A percentile compares a stretch with the other conserved stretches of the same genome.
phyloP scores from a whole-genome alignment of 2,888 invertebrate genomes.

The Cantharis nigra region DNA sequence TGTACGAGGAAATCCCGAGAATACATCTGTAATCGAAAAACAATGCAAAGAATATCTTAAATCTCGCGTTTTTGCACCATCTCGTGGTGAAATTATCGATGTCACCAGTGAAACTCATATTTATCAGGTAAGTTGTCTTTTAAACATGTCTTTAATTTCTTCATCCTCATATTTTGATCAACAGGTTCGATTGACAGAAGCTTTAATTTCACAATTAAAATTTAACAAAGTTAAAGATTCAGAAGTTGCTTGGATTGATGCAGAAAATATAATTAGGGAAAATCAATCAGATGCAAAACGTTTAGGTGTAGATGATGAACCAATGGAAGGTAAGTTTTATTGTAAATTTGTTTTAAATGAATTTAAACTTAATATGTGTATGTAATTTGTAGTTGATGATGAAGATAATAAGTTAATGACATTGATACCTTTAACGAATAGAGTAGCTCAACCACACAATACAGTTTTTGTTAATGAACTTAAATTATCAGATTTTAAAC shows the following conservation, averaged over 20 bases:
- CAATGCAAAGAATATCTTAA: constrained; percentile 70
- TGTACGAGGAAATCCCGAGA: constrained; percentile 72
- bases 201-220: constrained; percentile 82
- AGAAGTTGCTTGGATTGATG: constrained; percentile 96
- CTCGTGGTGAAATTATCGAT: constrained; percentile 83
- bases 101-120: constrained; percentile 98
- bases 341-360: not conserved
- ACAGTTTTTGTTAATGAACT: constrained; percentile 92
- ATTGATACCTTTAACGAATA: constrained; percentile 66
- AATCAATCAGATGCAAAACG: constrained; percentile 63
- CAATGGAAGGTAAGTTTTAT: constrained; percentile 51
- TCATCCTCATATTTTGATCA: constrained; percentile 24
- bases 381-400: constrained; percentile 54
- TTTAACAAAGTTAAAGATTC: constrained; percentile 87
- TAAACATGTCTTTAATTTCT: not conserved
- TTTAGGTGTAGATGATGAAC: constrained; percentile 55
- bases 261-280: constrained; percentile 69
- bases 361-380: not conserved
- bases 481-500: constrained; percentile 89
- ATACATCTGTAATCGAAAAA: constrained; percentile 70
- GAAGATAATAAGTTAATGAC: constrained; percentile 68
- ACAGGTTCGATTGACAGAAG: constrained; percentile 89
- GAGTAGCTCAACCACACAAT: constrained; percentile 69
- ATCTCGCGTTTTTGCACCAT: constrained; percentile 81
- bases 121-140: constrained; percentile 79